Evolutionary conservation across 2,888 invertebrate species (phyloP).

Genomic region (Cryptosula pallasiana): DNA sequence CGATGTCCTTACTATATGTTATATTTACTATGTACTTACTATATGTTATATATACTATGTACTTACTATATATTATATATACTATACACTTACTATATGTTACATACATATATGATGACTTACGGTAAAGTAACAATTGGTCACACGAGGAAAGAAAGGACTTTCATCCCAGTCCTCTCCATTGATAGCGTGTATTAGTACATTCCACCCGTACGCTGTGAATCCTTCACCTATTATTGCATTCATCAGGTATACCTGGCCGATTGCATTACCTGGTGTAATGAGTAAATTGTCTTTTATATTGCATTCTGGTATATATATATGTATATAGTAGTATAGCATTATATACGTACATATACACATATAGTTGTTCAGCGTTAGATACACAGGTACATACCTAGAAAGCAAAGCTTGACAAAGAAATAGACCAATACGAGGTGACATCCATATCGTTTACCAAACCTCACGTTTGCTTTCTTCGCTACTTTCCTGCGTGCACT

Average conservation of each 20-base stretch:
- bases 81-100: too few relatives aligned
- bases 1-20: too few relatives aligned
- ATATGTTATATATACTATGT: too few relatives aligned
- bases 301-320: too few relatives aligned
- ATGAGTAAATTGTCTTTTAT: too few relatives aligned
- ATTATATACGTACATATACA: too few relatives aligned
- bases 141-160: slow-evolving; percentile 18
- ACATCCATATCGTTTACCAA: slow-evolving; percentile 19
- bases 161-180: slow-evolving; percentile 19
- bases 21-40: too few relatives aligned
- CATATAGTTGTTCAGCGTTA: too few relatives aligned
- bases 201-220: neutral
- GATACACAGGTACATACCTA: too few relatives aligned
- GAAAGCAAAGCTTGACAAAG: slow-evolving; percentile 7
- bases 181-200: neutral
- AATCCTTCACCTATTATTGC: slow-evolving; percentile 6
- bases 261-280: slow-evolving; percentile 4
- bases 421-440: slow-evolving; percentile 11
- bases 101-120: too few relatives aligned
- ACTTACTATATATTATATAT: too few relatives aligned
- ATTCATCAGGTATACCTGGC: slow-evolving; percentile 19
- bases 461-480: neutral
- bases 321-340: too few relatives aligned
- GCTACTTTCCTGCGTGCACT: neutral
- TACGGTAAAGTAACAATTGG: slow-evolving; percentile 1